Conservation (phyloP, 1,140 invertebrate species). For the Habropoda laboriosa region DNA sequence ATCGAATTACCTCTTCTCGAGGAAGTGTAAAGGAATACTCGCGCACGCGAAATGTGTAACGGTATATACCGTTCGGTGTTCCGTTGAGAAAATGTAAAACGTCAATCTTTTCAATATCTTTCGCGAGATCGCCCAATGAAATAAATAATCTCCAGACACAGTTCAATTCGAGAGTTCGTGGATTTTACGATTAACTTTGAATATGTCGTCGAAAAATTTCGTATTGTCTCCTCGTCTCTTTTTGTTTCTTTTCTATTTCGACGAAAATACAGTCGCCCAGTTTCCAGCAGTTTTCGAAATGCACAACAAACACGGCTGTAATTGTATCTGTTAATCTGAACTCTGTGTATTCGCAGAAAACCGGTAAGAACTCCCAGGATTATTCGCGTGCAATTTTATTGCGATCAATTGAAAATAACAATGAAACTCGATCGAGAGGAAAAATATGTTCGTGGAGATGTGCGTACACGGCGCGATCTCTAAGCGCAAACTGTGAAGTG, state of each 20-base stretch:
- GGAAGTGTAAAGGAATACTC: constrained; percentile 6
- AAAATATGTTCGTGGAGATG: neutral
- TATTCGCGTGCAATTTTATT: too few relatives aligned
- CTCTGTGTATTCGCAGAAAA: too few relatives aligned
- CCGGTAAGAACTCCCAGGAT: too few relatives aligned
- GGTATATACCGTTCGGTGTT: neutral
- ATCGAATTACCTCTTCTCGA: constrained; percentile 24
- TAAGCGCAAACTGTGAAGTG: neutral
- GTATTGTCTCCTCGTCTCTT: neutral
- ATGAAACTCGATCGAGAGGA: neutral
- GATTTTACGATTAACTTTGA: neutral
- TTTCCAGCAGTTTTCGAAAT: too few relatives aligned
- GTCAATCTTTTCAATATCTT: neutral
- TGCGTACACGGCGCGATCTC: constrained; percentile 25
- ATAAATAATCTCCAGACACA: neutral
- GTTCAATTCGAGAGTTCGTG: neutral
- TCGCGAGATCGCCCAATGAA: neutral
- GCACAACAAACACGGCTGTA: too few relatives aligned
- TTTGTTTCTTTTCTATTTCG: neutral
- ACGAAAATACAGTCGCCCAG: too few relatives aligned
- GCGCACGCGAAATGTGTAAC: neutral
- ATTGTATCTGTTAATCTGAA: too few relatives aligned
- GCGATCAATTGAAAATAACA: neutral
- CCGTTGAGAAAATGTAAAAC: neutral
- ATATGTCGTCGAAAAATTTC: too few relatives aligned